Evolutionary conservation across 2,113 vertebrate species (phyloP), one percentile per base, ranked within the genome.

Genomic region (Tilapia sparmanii): DNA sequence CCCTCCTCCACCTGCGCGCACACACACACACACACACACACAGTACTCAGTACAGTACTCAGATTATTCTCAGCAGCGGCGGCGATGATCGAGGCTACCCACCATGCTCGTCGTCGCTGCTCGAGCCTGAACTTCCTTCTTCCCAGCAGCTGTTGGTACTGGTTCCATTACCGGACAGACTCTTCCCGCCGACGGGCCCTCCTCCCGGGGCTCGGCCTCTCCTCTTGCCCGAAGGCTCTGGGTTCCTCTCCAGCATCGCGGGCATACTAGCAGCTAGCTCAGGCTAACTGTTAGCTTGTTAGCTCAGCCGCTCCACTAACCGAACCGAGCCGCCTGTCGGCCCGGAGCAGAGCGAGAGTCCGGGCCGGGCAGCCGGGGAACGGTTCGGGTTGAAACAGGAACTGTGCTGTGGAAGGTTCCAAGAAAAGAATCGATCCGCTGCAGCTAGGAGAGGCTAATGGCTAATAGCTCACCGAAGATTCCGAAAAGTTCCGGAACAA

Each of bases 41-140:
- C 10, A 35, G n/a, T 5, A 66, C 22, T 80, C 10, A 73, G 54
- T 12, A 10, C 3, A 83, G 42, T 88, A 87, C 19, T 26, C 35
- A 3, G 2, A 57, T 8, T 24, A 22, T n/a, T 22, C 6, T 19
- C 35, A 52, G 73, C 42, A 15, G 9, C 24, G 26, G 80, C 42
- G 10, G 16, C 40, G 18, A 24, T 24, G 95, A 87, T 68, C 94
- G 94, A 95, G 96, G 96, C 96, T 97, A 96, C 95, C 96, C 96
- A 98, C 98, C 98, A 93, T 98, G 97, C 94, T 98, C 98, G 83
- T 98, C 98, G 94, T 98, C 98, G 95, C 97, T 98, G 89, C 97
- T 98, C n/a, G 97, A 98, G 82, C 97, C 97, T 50, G 97, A 97
- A 97, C 97, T 98, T 95, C 97, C 98, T 85, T 98, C 98, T 92